Evolutionary conservation across 1,140 invertebrate species (phyloP), one percentile per base, ranked within the genome.

Genomic region (Gonioctena quinquepunctata): DNA sequence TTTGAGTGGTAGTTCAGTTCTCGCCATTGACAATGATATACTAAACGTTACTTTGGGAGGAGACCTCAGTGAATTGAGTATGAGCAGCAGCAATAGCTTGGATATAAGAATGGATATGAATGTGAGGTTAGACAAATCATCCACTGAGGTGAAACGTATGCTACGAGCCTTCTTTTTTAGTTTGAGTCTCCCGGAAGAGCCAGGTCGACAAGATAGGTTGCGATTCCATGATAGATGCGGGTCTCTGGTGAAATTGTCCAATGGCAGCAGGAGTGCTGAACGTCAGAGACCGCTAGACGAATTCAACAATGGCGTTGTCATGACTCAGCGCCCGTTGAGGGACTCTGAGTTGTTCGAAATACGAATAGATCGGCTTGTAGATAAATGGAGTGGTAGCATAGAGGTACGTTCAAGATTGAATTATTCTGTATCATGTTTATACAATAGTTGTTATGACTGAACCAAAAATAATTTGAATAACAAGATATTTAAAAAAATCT

Each of bases 261-360:
- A 91, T 71, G 91, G 92, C 77, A 92, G 91, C 68, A 88, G 94
- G 76, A 92, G 94, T 4, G 96, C 95, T 0, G 93, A 98, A 84
- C 87, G 96, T 59, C 86, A 92, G 56, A 85, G 93, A 71, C 94
- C 96, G 1, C 82, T 95, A n/a, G 96, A 96, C 81, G 96, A 98
- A 83, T 98, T 98, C 79, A 96, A 96, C 83, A 96, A 96, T 83
- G 94, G 93, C 3, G 94, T 96, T 7, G 94, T 96, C 0, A 95
- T 96, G 92, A 96, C 94, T 0, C 93, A 96, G 79, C 87, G 96
- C 57, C 90, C 94, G 0, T 82, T 98, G 11, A 85, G 88, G 66
- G 94, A 96, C 81, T 92, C 96, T 79, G 96, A 97, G 84, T 83
- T 98, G 2, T 98, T 98, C 84, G 96, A 98, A 85, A 95, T 96